These are phyloP conservation scores for Platalea minor DNA, from an alignment of 2,797 vertebrate genomes.

Conservation along the genomic window DNA sequence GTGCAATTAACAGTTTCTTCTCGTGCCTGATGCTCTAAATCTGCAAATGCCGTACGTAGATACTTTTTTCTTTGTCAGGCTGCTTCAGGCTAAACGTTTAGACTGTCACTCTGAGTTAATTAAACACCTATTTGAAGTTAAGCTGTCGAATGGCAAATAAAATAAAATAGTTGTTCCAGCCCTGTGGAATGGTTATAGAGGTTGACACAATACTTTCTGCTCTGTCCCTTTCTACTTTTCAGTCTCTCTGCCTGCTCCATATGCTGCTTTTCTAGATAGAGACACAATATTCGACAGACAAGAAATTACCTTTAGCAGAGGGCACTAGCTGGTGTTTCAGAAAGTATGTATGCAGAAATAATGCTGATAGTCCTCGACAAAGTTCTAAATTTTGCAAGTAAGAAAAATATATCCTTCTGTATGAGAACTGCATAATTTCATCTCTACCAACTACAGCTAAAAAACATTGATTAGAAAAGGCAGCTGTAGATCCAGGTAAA, in stretches of 20 bases:
- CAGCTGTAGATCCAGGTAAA: not conserved
- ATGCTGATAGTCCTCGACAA: not conserved
- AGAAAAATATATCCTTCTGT: not conserved
- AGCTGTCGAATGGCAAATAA: slow-evolving; percentile 61
- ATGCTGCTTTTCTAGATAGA: not conserved
- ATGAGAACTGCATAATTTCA: not conserved
- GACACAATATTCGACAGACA: not conserved
- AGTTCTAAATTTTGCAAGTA: not conserved
- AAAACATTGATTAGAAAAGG: not conserved
- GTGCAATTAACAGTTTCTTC: slow-evolving; percentile 41
- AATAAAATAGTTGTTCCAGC: slow-evolving; percentile 40
- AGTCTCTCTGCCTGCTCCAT: not conserved
- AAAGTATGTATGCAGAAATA: not conserved
- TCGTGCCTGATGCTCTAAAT: not conserved
- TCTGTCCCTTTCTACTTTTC: not conserved
- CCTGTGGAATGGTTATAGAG: not conserved
- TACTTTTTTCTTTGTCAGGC: slow-evolving; percentile 21
- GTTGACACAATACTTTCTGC: not conserved
- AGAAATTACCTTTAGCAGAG: slow-evolving; percentile 3
- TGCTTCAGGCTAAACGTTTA: slow-evolving; percentile 58
- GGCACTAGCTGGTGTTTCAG: not conserved
- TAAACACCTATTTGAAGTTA: slow-evolving; percentile 70
- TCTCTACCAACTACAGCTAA: not conserved
- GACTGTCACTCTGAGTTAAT: slow-evolving; percentile 65
- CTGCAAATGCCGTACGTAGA: not conserved